phyloP scores from a whole-genome alignment of 2,888 invertebrate genomes.

The Orthonevra nobilis region DNA sequence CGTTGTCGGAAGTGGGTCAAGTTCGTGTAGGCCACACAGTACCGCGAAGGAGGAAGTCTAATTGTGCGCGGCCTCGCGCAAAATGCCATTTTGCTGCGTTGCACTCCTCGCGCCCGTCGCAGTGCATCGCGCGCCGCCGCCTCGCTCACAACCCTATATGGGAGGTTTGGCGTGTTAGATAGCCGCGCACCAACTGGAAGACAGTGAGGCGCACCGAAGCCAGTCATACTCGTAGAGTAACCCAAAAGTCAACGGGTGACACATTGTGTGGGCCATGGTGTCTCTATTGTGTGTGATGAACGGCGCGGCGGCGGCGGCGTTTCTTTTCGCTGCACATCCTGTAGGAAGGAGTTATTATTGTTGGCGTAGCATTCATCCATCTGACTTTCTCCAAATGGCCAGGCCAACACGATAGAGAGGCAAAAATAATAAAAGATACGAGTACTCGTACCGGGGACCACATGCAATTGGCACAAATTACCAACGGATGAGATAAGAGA shows the following conservation, averaged over 20 bases:
- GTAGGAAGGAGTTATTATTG: constrained; percentile 53
- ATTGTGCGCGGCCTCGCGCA: constrained; percentile 8
- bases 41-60: constrained; percentile 30
- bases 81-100: constrained; percentile 12
- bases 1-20: constrained; percentile 41
- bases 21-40: constrained; percentile 44
- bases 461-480: constrained; percentile 59
- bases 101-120: too few species aligned
- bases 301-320: background rate
- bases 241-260: constrained; percentile 38
- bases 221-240: constrained; percentile 18
- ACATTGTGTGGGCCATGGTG: constrained; percentile 47
- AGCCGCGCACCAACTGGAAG: too few species aligned
- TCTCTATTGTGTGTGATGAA: constrained; percentile 21
- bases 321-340: constrained; percentile 39
- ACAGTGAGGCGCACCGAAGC: background rate
- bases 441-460: constrained; percentile 22
- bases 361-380: constrained; percentile 33
- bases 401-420: constrained; percentile 20
- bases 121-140: background rate
- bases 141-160: too few species aligned
- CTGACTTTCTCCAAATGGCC: constrained; percentile 51
- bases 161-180: too few species aligned
- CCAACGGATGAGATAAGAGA: constrained; percentile 53
- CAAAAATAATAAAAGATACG: too few species aligned